Conservation (phyloP, 2,888 invertebrate genomes). For the Coenonympha glycerion region DNA sequence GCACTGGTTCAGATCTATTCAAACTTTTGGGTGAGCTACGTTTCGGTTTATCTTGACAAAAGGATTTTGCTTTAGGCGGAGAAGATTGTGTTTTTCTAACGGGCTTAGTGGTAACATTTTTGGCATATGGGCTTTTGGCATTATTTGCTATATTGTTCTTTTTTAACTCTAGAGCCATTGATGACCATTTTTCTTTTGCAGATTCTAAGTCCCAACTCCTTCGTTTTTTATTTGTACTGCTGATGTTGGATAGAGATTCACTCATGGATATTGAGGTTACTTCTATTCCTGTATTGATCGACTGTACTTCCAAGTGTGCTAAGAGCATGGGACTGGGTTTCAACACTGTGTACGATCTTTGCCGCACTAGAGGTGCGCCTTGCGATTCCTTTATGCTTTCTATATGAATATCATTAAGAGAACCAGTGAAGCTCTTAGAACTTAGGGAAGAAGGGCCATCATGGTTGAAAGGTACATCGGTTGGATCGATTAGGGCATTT, state of each 20-base stretch:
- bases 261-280: slow-evolving; percentile 71
- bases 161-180: slow-evolving; percentile 64
- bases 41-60: slow-evolving; percentile 36
- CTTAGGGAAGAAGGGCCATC: slow-evolving; percentile 52
- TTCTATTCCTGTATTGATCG: slow-evolving; percentile 62
- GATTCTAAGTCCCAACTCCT: slow-evolving; percentile 67
- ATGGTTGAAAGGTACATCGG: slow-evolving; percentile 34
- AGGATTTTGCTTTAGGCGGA: slow-evolving; percentile 37
- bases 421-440: slow-evolving; percentile 64
- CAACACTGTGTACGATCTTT: slow-evolving; percentile 86
- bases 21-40: slow-evolving; percentile 35
- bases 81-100: slow-evolving; percentile 33
- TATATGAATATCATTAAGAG: slow-evolving; percentile 61
- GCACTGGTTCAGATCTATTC: slow-evolving; percentile 44
- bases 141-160: slow-evolving; percentile 30
- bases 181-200: slow-evolving; percentile 71
- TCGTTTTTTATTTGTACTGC: slow-evolving; percentile 51
- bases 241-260: slow-evolving; percentile 59
- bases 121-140: slow-evolving; percentile 9
- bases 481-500: slow-evolving; percentile 34
- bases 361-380: slow-evolving; percentile 73
- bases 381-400: slow-evolving; percentile 46
- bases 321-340: slow-evolving; percentile 84
- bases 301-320: slow-evolving; percentile 77
- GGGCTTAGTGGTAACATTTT: slow-evolving; percentile 20